These are phyloP conservation scores for Nomada ferruginata DNA, from an alignment of 2,888 invertebrate species.

Conservation along the genomic window DNA sequence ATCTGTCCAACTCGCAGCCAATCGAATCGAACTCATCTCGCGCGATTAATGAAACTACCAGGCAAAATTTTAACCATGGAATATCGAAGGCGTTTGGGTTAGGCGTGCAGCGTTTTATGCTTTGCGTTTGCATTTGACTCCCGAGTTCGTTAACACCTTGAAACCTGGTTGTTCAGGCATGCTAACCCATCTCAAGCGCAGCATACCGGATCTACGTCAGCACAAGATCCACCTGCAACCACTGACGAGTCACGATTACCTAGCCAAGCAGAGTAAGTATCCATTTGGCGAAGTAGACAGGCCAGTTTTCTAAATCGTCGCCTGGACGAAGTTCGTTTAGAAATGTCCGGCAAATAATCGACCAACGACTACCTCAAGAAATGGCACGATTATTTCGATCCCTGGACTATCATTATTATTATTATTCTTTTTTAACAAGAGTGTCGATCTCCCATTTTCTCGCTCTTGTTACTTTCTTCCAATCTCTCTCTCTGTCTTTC, in stretches of 20 bases:
- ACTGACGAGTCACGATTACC: slow-evolving; percentile 89
- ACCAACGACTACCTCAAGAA: slow-evolving; percentile 12
- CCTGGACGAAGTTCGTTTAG: not conserved
- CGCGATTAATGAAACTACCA: not conserved
- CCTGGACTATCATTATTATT: not conserved
- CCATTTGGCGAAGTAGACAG: slow-evolving; percentile 29
- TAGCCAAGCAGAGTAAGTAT: slow-evolving; percentile 82
- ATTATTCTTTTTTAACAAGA: slow-evolving; percentile 2
- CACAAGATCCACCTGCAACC: slow-evolving; percentile 90
- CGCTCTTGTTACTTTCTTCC: not conserved
- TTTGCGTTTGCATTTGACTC: slow-evolving; percentile 76
- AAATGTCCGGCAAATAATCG: slow-evolving; percentile 6
- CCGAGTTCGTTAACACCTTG: slow-evolving; percentile 81
- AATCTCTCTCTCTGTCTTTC: not conserved
- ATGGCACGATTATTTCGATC: slow-evolving; percentile 5
- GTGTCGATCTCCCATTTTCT: slow-evolving; percentile 15
- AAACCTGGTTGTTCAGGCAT: slow-evolving; percentile 89
- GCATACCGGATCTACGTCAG: slow-evolving; percentile 93
- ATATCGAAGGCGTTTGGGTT: slow-evolving; percentile 50
- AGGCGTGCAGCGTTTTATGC: slow-evolving; percentile 62
- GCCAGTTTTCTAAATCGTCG: slow-evolving; percentile 7
- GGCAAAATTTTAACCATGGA: not conserved
- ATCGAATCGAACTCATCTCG: not conserved
- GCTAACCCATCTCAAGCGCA: slow-evolving; percentile 95
- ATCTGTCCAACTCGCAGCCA: not conserved